These are phyloP conservation scores for Bactericera cockerelli DNA, from an alignment of 1,140 invertebrate species.

Conservation along the genomic window DNA sequence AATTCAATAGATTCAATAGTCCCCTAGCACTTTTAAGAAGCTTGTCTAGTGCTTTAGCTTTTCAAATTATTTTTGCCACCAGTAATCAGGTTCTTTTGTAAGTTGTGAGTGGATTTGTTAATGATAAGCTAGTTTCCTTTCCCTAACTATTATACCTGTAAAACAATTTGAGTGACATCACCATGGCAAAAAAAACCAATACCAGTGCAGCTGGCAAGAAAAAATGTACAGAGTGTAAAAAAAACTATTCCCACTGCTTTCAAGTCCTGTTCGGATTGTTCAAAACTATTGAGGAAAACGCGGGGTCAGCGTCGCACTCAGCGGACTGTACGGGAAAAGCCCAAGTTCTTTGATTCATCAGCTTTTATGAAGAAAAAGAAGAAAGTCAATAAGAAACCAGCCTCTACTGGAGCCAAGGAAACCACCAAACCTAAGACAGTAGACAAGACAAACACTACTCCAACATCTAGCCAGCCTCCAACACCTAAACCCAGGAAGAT, in stretches of 20 bases:
- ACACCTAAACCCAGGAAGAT: not conserved
- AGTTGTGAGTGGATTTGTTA: no score
- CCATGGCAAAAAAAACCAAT: not conserved
- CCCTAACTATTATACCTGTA: no score
- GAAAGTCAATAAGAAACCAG: not conserved
- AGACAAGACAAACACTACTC: not conserved
- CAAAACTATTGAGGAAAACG: not conserved
- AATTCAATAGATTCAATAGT: no score
- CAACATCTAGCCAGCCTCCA: not conserved
- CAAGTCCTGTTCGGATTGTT: not conserved
- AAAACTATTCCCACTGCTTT: not conserved
- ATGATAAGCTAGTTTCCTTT: no score
- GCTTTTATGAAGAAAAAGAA: slow-evolving; percentile 2
- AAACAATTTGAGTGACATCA: no score
- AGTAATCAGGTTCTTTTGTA: no score
- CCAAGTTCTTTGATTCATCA: slow-evolving; percentile 1
- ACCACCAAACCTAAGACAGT: not conserved
- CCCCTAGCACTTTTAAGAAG: no score
- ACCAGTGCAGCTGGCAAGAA: not conserved
- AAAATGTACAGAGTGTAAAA: not conserved
- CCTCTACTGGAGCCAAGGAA: not conserved
- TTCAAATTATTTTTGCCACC: no score
- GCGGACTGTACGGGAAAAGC: not conserved
- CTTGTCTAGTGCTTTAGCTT: no score
- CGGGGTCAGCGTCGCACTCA: not conserved